Conservation (phyloP, 2,113 vertebrate species). For the Marmota flaviventris region DNA sequence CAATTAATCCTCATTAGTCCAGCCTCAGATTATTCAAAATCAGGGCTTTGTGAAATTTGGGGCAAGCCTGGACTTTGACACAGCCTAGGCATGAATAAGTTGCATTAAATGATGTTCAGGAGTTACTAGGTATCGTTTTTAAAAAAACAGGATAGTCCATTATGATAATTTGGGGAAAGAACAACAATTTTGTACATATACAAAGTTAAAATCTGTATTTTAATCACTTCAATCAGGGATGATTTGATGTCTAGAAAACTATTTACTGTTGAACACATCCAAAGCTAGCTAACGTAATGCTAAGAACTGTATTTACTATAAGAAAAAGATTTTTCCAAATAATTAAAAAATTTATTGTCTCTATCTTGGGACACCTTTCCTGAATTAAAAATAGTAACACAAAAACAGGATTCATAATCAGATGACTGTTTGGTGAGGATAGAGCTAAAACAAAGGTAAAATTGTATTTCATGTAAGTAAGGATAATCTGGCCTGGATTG, state of each 20-base stretch:
- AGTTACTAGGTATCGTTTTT: not conserved
- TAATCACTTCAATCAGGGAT: conserved; percentile 13
- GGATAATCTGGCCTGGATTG: not conserved
- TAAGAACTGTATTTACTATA: not conserved
- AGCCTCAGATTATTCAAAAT: conserved; percentile 53
- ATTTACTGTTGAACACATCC: not conserved
- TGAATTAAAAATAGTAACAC: not conserved
- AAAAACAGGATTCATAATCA: not conserved
- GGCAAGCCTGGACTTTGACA: not conserved
- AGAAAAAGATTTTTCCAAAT: not conserved
- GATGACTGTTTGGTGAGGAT: conserved; percentile 13
- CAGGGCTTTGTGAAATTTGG: not conserved
- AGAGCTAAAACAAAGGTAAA: conserved; percentile 23
- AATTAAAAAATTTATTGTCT: not conserved
- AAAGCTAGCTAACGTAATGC: conserved; percentile 25
- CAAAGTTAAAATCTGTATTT: not conserved
- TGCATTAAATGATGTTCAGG: conserved; percentile 26
- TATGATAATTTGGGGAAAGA: conserved; percentile 22
- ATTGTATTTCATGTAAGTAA: conserved; percentile 1
- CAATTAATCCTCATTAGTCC: conserved; percentile 71
- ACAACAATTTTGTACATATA: not conserved
- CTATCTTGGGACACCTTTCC: not conserved
- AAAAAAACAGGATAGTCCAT: not conserved
- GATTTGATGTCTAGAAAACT: conserved; percentile 17
- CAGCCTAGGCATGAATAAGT: not conserved